Evolutionary conservation across 35 echinoderm and acorn worm genomes (phyloP), one percentile per base, ranked within the genome.

Genomic region (Ophiothrix spiculata): DNA sequence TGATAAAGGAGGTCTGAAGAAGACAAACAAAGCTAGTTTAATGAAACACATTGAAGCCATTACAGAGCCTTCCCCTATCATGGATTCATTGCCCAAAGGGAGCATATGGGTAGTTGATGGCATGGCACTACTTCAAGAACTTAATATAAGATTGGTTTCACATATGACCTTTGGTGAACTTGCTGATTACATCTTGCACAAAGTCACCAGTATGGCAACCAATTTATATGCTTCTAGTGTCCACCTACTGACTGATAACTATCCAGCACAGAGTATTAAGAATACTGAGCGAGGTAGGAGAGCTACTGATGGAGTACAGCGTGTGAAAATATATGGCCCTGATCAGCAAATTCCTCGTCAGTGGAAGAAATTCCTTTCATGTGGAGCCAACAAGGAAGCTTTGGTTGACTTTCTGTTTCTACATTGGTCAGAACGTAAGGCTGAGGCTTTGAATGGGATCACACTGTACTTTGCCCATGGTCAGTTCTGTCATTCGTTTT

Each of bases 351-450:
- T 93, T 1, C 91, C 91, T 17, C 36, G 41, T 21, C 81, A 93
- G 83, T 89, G 81, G 91, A 93, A 93, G 39, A 90, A 94, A 35
- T 89, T 90, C 39, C 45, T 94, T 21, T 81, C 87, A 77, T 76
- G 64, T 78, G 83, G 87, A 13, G 49, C 79, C 4, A 94, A 90
- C 78, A 85, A 94, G 40, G 42, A 80, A 39, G 56, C 82, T 14
- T 40, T 90, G 4, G 33, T 86, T 8, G 23, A 81, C 4, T 90
- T 86, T 56, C 45, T 94, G 16, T 90, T 90, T 41, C 38, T 90
- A 32, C 1, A 1, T 23, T 94, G 83, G 76, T 23, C 39, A 17
- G 39, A 38, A 86, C 38, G 39, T 0, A 4, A 31, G 15, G 23
- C 82, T 4, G 39, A 60, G 1, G 1, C 35, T 39, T 54, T 90